phyloP scores from a whole-genome alignment of 35 echinoderm and acorn worm genomes.

The Lytechinus pictus region DNA sequence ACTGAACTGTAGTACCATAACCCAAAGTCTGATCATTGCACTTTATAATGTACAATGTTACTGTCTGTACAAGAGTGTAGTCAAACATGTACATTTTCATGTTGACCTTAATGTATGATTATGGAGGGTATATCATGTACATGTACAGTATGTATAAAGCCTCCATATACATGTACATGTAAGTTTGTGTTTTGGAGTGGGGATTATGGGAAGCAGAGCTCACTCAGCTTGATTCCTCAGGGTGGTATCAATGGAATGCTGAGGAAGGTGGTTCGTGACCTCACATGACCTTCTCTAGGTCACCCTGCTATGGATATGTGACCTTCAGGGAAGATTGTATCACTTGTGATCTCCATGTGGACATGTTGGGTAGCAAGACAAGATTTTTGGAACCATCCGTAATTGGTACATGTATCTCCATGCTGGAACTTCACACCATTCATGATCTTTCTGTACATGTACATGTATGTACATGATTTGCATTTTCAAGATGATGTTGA shows the following conservation, averaged over 20 bases:
- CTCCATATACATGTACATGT: too few relatives aligned
- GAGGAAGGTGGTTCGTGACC: constrained; percentile 7
- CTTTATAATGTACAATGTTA: too few relatives aligned
- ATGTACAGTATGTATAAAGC: not conserved
- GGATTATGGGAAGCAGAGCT: not conserved
- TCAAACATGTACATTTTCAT: too few relatives aligned
- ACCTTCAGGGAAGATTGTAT: constrained; percentile 11
- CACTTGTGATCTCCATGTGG: not conserved
- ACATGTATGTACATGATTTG: too few relatives aligned
- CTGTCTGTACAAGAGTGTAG: too few relatives aligned
- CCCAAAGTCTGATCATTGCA: too few relatives aligned
- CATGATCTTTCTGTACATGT: too few relatives aligned
- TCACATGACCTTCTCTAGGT: not conserved
- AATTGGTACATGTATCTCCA: not conserved
- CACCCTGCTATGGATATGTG: constrained; percentile 9
- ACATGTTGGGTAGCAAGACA: too few relatives aligned
- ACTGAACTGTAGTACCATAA: too few relatives aligned
- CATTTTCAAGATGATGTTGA: too few relatives aligned
- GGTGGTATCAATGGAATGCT: constrained; percentile 10
- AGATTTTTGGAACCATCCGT: not conserved
- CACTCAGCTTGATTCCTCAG: not conserved
- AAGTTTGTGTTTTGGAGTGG: not conserved
- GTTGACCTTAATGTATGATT: too few relatives aligned
- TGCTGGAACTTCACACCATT: too few relatives aligned
- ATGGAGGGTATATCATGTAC: not conserved